Percentiles rank a stretch among this genome's conserved stretches.
These are phyloP conservation scores for Holotrichia oblita DNA, from an alignment of 1,140 invertebrate genomes.

Conservation along the genomic window DNA sequence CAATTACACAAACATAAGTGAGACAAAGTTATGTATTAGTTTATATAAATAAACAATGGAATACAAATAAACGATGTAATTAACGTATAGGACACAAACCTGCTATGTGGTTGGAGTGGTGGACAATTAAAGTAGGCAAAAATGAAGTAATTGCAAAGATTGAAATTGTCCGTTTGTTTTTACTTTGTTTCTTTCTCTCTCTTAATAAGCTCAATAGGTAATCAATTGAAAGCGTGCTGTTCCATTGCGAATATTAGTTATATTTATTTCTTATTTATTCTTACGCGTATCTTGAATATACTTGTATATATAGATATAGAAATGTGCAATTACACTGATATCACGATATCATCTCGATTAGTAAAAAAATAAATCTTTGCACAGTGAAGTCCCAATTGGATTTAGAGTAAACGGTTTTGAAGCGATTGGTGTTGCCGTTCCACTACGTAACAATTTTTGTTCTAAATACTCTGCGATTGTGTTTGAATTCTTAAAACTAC, in stretches of 20 bases:
- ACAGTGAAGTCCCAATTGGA: neutral
- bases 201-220: neutral
- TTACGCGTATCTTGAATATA: neutral
- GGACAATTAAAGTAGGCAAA: neutral
- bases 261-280: neutral
- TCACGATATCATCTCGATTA: neutral
- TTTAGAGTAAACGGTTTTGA: neutral
- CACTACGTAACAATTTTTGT: neutral
- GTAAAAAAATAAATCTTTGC: neutral
- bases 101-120: neutral
- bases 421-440: neutral
- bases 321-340: neutral
- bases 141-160: neutral
- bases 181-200: neutral
- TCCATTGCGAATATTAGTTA: neutral
- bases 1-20: too few relatives aligned
- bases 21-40: neutral
- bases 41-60: neutral
- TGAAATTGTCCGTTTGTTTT: conserved; percentile 9
- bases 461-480: conserved; percentile 1
- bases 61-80: neutral
- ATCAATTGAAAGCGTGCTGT: neutral
- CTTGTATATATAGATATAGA: neutral
- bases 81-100: conserved; percentile 11
- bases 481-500: neutral